Evolutionary conservation across 2,797 vertebrate species (phyloP), one percentile per base, ranked within the genome.

Genomic region (Sebastes goodei): DNA sequence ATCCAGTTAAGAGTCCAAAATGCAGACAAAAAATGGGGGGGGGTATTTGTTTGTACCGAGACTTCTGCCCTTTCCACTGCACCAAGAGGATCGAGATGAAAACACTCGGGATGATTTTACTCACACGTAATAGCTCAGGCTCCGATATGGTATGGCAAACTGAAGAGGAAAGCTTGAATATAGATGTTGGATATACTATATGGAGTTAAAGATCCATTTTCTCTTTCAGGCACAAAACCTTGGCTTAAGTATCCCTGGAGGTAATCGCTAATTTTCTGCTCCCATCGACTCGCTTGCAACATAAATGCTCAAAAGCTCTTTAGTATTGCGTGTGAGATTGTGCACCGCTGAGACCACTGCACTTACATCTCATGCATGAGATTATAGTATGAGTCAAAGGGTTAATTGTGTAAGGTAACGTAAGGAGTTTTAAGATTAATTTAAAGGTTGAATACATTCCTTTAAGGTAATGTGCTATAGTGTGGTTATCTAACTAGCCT

Each of bases 361-460:
- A 32, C 69, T 75, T 75, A 21, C 20, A 65, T 74, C 23, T 85
- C 67, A 76, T 76, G 46, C 67, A 69, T 84, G 64, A 79, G 60
- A 82, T 86, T 84, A 78, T 17, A 62, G 30, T 21, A 61, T n/a
- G 62, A 68, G 86, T 87, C 81, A 83, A 62, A 59, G 70, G 74
- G 86, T 92, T 92, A 83, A 92, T 80, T 86, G 80, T 85, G 72
- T 70, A 57, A 85, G 67, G 33, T 55, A 23, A 53, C 76, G 52
- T 42, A 52, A 62, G 57, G 11, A 65, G 80, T 38, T 74, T 78
- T 46, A 70, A 74, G 59, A 83, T 86, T 76, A 75, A 85, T 85
- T 80, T 64, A 79, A 80, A 86, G 57, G 82, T 85, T 59, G 55
- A 79, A 85, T 61, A 2, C 23, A 71, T 70, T 63, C 49, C 11